Base-by-base conservation (phyloP, 2,888 invertebrate species). In the Eupithecia exiguata region DNA sequence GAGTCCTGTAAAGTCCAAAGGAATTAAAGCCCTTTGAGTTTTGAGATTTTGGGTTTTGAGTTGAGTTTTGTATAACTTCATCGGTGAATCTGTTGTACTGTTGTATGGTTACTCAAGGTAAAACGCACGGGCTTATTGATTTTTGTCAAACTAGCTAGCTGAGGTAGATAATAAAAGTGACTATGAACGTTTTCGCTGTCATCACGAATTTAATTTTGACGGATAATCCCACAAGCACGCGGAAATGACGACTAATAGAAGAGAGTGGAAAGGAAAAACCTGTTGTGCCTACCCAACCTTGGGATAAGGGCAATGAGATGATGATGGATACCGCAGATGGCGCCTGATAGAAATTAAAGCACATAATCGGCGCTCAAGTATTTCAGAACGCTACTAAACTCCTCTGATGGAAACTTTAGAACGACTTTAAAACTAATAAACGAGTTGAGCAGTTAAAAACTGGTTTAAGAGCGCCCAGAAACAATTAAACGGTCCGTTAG, bases 381-480 rank as follows among this genome's bases (percentile, higher is more conserved):
- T n/a, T 49, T 49, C 49, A 49, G 46, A n/a, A 49, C 49, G n/a
- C 49, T 49, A 3, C 49, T 49, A 49, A 49, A n/a, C n/a, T 49
- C n/a, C 49, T 46, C 46, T 46, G 49, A 9, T 1, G 9, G 3
- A 49, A 49, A 49, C n/a, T 49, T 49, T n/a, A 49, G n/a, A 49
- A n/a, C 49, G n/a, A 49, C n/a, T 49, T 49, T 49, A 49, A 49
- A 49, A 49, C n/a, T n/a, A 49, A n/a, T 49, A 9, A 49, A n/a
- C 49, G n/a, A 49, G 0, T 49, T 3, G 49, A n/a, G n/a, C 49
- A 49, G 49, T 49, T 49, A 49, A 49, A 9, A 49, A 5, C 49
- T n/a, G 10, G n/a, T n/a, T n/a, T n/a, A 10, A 49, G 10, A n/a
- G 10, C 3, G 7, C 46, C 18, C 7, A n/a, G 46, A 7, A 46